These are phyloP conservation scores for Heliconius hewitsoni DNA, from an alignment of 1,140 invertebrate species.

Conservation along the genomic window DNA sequence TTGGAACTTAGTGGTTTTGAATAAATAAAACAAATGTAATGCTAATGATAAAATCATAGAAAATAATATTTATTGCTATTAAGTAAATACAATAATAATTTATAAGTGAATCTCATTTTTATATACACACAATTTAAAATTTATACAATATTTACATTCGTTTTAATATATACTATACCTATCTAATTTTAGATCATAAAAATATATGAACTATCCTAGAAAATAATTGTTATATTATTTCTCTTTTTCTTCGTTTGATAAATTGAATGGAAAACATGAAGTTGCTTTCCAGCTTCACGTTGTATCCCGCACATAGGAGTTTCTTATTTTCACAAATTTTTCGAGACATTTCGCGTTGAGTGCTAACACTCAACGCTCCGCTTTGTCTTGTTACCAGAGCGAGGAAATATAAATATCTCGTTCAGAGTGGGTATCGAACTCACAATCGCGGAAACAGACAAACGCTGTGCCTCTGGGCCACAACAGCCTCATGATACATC, in stretches of 20 bases:
- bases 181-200: neutral
- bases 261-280: neutral
- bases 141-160: conserved; percentile 14
- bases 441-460: too few species aligned
- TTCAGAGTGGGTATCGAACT: too few species aligned
- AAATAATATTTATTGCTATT: conserved; percentile 25
- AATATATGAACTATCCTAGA: neutral
- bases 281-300: too few species aligned
- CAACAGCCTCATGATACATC: too few species aligned
- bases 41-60: conserved; percentile 22
- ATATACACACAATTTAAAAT: conserved; percentile 31
- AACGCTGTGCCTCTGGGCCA: too few species aligned
- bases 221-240: neutral
- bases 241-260: neutral
- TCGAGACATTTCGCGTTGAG: too few species aligned
- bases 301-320: too few species aligned
- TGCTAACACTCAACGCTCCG: too few species aligned
- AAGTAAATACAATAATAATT: conserved; percentile 28
- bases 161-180: neutral
- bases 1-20: too few species aligned
- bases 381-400: too few species aligned
- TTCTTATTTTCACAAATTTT: too few species aligned
- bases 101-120: conserved; percentile 18
- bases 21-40: conserved; percentile 20
- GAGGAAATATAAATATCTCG: too few species aligned